Evolutionary conservation across 2,888 invertebrate genomes (phyloP).

Genomic region (Lomographa bimaculata): DNA sequence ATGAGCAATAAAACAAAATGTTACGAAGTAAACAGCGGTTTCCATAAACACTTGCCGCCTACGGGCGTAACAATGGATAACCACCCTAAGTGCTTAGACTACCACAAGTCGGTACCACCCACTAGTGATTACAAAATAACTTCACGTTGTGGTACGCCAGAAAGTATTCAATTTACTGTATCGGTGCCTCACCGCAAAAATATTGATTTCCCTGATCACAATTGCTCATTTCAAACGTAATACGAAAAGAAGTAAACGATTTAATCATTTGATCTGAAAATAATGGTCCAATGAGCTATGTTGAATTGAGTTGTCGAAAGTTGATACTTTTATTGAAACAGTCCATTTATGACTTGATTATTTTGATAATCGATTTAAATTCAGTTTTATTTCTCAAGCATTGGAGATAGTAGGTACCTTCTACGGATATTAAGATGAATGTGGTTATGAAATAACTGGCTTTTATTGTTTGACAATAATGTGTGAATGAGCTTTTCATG

Average conservation of each 20-base stretch:
- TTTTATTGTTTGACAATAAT: conserved; percentile 26
- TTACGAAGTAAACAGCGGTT: conserved; percentile 41
- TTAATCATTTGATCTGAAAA: conserved; percentile 1
- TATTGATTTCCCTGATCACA: conserved; percentile 26
- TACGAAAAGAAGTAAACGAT: background rate
- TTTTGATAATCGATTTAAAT: conserved; percentile 14
- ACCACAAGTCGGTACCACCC: conserved; percentile 14
- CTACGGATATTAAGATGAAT: background rate
- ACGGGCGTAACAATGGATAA: conserved; percentile 23
- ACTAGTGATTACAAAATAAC: conserved; percentile 35
- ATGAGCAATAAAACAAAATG: conserved; percentile 52
- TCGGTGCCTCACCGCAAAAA: conserved; percentile 29
- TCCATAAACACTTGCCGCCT: conserved; percentile 12
- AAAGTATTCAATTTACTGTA: conserved; percentile 32
- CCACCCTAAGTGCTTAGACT: conserved; percentile 18
- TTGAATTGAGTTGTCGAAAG: conserved; percentile 1
- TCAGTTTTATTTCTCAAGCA: conserved; percentile 9
- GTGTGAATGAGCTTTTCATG: conserved; percentile 30
- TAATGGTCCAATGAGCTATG: background rate
- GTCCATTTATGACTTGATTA: conserved; percentile 9
- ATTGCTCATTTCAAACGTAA: conserved; percentile 9
- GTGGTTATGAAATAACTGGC: conserved; percentile 20
- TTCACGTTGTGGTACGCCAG: conserved; percentile 31
- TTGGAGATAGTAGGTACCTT: background rate
- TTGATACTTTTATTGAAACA: conserved; percentile 2